These are phyloP conservation scores for Characodon lateralis DNA, from an alignment of 2,797 vertebrate species.

Conservation along the genomic window DNA sequence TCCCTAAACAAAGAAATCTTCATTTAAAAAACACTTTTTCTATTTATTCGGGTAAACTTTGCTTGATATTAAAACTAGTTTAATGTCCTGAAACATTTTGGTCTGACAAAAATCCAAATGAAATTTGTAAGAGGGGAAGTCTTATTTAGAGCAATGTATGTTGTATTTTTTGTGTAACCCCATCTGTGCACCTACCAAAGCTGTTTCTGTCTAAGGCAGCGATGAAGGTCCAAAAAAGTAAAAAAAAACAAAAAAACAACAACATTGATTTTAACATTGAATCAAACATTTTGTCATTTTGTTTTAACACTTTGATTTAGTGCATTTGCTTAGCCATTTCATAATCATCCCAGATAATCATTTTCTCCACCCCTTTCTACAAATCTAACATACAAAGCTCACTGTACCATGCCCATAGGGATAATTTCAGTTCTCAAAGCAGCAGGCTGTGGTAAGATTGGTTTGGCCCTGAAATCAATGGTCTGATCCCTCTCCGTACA, in stretches of 20 bases:
- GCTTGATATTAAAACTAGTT: neutral
- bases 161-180: neutral
- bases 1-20: neutral
- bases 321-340: constrained; percentile 13
- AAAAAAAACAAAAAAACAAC: neutral
- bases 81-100: neutral
- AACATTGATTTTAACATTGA: constrained; percentile 17
- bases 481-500: constrained; percentile 79
- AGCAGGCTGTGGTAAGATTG: constrained; percentile 76
- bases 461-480: constrained; percentile 84
- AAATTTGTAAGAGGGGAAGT: neutral
- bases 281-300: neutral
- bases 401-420: constrained; percentile 67
- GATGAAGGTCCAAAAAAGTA: neutral
- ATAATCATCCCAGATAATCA: constrained; percentile 45
- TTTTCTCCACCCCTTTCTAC: constrained; percentile 42
- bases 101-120: neutral
- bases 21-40: neutral
- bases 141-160: neutral
- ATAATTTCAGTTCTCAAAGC: constrained; percentile 72
- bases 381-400: constrained; percentile 60
- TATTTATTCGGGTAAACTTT: neutral
- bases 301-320: neutral
- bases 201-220: neutral
- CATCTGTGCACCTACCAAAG: neutral